Base-by-base conservation (phyloP, 2,888 invertebrate species). In the Bugula neritina region DNA sequence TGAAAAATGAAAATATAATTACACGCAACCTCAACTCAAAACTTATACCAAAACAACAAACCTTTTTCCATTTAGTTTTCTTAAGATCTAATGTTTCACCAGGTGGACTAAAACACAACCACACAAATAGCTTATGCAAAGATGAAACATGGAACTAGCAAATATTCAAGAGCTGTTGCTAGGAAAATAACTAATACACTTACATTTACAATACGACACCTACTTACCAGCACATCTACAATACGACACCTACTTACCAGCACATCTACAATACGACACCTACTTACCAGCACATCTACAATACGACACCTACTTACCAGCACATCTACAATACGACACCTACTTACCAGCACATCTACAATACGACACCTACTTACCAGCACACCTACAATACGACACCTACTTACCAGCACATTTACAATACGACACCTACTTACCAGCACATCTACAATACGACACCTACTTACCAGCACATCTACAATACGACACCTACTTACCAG, bases 31-130 rank as follows among this genome's bases (percentile, higher is more conserved):
- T n/a, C n/a, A n/a, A n/a, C n/a, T n/a, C n/a, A n/a, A n/a, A n/a
- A n/a, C n/a, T n/a, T n/a, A n/a, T n/a, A n/a, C n/a, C n/a, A n/a
- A n/a, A 17, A 10, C 43, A 43, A 43, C 43, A 43, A 43, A 80
- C 81, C 78, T 95, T 96, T 86, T 94, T 95, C 80, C 89, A 92
- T 17, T 89, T 89, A 0, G 93, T 91, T 82, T 93, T 94, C 82
- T 94, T 95, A 0, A 96, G 87, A 80, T 96, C 94, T 54, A 95
- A 83, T 23, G 85, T 87, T 69, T 87, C 85, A 1, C 88, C 88
- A n/a, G 88, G 80, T 0, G 92, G 92, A 79, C 93, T 87, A 72
- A 23, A 77, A 77, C 71, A 35, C 72, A 54, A 71, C 54, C 3
- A 43, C 17, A 43, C 17, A 43, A 43, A 43, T 43, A 43, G 5